phyloP scores from a whole-genome alignment of 2,888 invertebrate genomes.

The Limnephilus rhombicus region DNA sequence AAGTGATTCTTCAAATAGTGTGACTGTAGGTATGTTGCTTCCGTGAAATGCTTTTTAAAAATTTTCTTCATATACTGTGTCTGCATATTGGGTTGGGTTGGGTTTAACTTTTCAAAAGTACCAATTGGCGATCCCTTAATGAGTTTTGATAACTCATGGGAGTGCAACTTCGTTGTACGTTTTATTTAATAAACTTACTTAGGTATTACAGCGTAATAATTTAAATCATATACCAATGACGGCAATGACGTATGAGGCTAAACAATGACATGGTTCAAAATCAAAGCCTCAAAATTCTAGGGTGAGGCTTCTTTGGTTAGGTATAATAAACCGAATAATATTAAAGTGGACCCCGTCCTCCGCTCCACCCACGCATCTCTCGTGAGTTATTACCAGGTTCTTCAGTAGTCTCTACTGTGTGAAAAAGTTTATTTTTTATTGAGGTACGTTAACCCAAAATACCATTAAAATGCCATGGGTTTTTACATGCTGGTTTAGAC shows the following conservation, averaged over 20 bases:
- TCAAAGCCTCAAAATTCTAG: background rate
- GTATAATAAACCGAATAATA: background rate
- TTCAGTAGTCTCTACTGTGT: background rate
- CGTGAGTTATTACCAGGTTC: background rate
- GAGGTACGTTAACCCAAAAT: background rate
- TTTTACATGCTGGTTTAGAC: background rate
- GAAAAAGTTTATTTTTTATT: background rate
- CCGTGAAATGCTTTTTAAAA: too few species aligned
- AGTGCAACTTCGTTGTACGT: too few species aligned
- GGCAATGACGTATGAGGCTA: background rate
- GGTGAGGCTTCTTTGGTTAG: background rate
- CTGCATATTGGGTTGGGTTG: too few species aligned
- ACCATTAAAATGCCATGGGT: conserved; percentile 8
- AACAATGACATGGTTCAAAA: background rate
- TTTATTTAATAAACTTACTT: too few species aligned
- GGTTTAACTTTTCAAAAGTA: too few species aligned
- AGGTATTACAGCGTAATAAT: background rate
- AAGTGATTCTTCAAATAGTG: too few species aligned
- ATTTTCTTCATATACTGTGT: too few species aligned
- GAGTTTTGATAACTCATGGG: too few species aligned
- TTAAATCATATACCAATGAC: background rate
- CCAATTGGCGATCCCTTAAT: too few species aligned
- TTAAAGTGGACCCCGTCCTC: background rate
- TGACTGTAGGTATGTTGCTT: too few species aligned
- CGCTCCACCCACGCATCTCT: background rate